Conservation (phyloP, 2,888 invertebrate genomes). For the Acronicta leporina region DNA sequence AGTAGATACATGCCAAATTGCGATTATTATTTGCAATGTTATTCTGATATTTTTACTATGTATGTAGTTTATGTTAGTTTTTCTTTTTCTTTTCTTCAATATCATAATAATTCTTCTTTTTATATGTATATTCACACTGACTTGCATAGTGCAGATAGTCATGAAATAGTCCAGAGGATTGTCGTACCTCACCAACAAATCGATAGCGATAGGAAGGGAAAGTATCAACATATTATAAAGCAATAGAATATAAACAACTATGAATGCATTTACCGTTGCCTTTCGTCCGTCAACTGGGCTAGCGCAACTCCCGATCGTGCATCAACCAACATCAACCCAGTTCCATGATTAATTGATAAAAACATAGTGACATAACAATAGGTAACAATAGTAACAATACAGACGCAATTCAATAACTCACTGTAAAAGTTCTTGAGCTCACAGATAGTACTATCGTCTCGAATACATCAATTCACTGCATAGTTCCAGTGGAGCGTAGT, state of each 20-base stretch:
- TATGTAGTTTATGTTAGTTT: too few relatives aligned
- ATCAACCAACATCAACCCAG: slow-evolving; percentile 46
- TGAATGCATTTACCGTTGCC: slow-evolving; percentile 22
- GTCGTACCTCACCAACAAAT: slow-evolving; percentile 1
- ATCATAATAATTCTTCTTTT: too few relatives aligned
- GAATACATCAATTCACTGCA: slow-evolving; percentile 26
- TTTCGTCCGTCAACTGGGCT: slow-evolving; percentile 26
- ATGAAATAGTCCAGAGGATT: background rate
- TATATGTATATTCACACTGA: background rate
- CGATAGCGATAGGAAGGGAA: slow-evolving; percentile 6
- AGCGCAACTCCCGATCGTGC: slow-evolving; percentile 23
- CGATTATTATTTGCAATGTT: too few relatives aligned
- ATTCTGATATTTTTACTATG: too few relatives aligned
- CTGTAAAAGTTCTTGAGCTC: slow-evolving; percentile 12
- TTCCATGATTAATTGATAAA: slow-evolving; percentile 47
- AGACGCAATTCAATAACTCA: slow-evolving; percentile 25
- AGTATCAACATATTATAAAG: slow-evolving; percentile 13
- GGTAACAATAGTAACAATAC: slow-evolving; percentile 10
- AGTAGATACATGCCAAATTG: too few relatives aligned
- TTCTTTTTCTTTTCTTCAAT: too few relatives aligned
- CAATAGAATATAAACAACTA: slow-evolving; percentile 11
- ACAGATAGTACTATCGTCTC: slow-evolving; percentile 13
- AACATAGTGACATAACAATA: slow-evolving; percentile 36
- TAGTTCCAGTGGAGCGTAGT: slow-evolving; percentile 27
- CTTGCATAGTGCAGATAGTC: background rate